phyloP scores from a whole-genome alignment of 2,888 invertebrate species.

The Tetrapedia diversipes region DNA sequence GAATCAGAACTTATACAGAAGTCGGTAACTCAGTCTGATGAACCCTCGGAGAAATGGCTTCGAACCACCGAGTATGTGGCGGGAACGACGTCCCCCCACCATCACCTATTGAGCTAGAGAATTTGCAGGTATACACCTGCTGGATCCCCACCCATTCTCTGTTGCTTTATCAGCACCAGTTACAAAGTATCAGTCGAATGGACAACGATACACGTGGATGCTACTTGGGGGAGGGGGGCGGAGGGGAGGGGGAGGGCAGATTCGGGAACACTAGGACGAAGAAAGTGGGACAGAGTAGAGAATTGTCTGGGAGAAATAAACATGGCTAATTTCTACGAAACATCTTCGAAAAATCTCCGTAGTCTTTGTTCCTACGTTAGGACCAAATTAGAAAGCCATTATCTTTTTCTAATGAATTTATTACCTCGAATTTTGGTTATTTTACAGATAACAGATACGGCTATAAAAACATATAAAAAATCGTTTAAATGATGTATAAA shows the following conservation, averaged over 20 bases:
- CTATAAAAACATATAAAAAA: background rate
- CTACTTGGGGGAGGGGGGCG: slow-evolving; percentile 45
- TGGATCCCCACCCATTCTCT: slow-evolving; percentile 30
- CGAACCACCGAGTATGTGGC: background rate
- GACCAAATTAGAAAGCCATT: background rate
- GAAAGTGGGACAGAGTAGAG: slow-evolving; percentile 71
- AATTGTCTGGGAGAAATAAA: slow-evolving; percentile 32
- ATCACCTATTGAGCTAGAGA: slow-evolving; percentile 4
- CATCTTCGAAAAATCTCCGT: background rate
- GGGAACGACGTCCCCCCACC: slow-evolving; percentile 1
- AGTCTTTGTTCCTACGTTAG: background rate
- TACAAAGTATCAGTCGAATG: slow-evolving; percentile 30
- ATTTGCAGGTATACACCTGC: slow-evolving; percentile 28
- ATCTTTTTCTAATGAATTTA: slow-evolving; percentile 12
- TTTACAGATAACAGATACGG: background rate
- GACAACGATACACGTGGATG: slow-evolving; percentile 16
- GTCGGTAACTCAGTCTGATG: slow-evolving; percentile 20
- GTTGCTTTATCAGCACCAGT: slow-evolving; percentile 24
- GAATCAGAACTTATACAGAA: slow-evolving; percentile 60
- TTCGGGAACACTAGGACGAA: slow-evolving; percentile 71
- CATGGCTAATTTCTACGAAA: background rate
- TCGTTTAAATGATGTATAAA: background rate
- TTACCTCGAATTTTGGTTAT: slow-evolving; percentile 11
- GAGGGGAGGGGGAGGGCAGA: slow-evolving; percentile 73
- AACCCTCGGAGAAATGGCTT: slow-evolving; percentile 12